Conservation (phyloP, 2,888 invertebrate species). For the Zelleria hepariella region DNA sequence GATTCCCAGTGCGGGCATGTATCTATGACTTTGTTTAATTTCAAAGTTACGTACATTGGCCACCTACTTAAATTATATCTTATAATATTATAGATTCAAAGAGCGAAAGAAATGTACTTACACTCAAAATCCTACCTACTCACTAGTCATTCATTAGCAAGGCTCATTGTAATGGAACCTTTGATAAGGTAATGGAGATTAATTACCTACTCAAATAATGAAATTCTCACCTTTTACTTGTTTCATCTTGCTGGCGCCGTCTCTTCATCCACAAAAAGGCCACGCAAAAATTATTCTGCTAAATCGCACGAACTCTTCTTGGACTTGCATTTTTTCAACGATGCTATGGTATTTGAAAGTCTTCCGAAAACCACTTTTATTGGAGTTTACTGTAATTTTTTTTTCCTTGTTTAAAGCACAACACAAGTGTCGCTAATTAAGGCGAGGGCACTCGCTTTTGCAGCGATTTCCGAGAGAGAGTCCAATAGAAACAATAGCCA, state of each 20-base stretch:
- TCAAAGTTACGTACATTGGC: no score
- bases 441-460: slow-evolving; percentile 39
- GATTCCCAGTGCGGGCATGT: no score
- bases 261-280: slow-evolving; percentile 27
- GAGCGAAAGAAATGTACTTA: background rate
- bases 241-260: slow-evolving; percentile 44
- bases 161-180: background rate
- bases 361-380: no score
- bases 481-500: slow-evolving; percentile 55
- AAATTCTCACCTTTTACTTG: slow-evolving; percentile 39
- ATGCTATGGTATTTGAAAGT: no score
- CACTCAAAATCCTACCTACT: background rate
- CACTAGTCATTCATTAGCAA: background rate
- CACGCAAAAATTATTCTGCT: slow-evolving; percentile 38
- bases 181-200: background rate
- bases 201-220: background rate
- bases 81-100: no score
- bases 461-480: slow-evolving; percentile 59
- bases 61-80: no score
- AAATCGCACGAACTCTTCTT: no score
- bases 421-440: slow-evolving; percentile 27
- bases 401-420: slow-evolving; percentile 5
- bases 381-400: background rate
- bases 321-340: no score
- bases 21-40: no score